These are phyloP conservation scores for Mugil cephalus DNA, from an alignment of 2,113 vertebrate species.

Conservation along the genomic window DNA sequence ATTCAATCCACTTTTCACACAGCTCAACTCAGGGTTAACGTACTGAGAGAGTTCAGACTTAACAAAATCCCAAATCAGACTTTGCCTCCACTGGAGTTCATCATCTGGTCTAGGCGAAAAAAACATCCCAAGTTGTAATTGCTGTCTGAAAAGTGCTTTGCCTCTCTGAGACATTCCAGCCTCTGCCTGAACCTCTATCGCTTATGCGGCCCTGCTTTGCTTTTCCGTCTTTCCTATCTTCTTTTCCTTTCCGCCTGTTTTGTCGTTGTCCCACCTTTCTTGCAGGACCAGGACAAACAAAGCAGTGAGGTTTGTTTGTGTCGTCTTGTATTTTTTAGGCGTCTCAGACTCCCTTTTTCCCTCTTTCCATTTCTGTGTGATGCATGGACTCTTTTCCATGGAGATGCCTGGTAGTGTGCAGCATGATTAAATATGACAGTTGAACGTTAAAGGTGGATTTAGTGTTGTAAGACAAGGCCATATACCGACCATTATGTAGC, in stretches of 20 bases:
- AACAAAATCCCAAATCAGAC: constrained; percentile 3
- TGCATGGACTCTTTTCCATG: constrained; percentile 63
- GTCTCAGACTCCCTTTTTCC: background rate
- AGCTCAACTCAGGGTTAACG: background rate
- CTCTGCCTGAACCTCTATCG: constrained; percentile 29
- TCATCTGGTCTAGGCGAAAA: background rate
- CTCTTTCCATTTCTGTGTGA: constrained; percentile 33
- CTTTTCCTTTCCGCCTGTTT: constrained; percentile 14
- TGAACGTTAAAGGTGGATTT: constrained; percentile 37
- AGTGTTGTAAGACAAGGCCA: constrained; percentile 9
- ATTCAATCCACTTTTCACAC: constrained; percentile 38
- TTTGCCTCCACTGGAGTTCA: background rate
- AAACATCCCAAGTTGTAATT: background rate
- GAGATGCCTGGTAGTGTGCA: constrained; percentile 41
- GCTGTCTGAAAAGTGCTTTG: constrained; percentile 48
- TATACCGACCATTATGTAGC: background rate
- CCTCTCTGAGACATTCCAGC: constrained; percentile 67
- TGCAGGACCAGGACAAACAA: constrained; percentile 72
- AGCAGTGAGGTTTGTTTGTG: constrained; percentile 52
- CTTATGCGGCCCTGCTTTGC: constrained; percentile 48
- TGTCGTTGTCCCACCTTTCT: constrained; percentile 41
- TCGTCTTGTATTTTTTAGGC: constrained; percentile 11
- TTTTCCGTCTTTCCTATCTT: constrained; percentile 34
- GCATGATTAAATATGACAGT: constrained; percentile 53
- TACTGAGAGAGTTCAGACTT: background rate